These are phyloP conservation scores for Ophthalmolycus amberensis DNA, from an alignment of 2,113 vertebrate species.

Conservation along the genomic window DNA sequence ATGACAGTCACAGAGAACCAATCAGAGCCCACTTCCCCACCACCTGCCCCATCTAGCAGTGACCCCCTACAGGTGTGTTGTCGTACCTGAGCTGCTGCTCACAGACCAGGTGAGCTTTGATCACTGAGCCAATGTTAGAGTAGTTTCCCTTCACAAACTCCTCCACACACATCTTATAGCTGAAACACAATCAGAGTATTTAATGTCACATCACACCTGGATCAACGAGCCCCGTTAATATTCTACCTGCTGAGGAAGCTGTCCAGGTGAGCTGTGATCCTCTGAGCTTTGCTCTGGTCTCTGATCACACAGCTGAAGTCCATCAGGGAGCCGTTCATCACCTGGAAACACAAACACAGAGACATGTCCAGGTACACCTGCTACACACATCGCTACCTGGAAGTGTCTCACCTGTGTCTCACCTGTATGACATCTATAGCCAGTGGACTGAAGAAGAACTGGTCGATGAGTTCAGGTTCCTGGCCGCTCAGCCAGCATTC, in stretches of 20 bases:
- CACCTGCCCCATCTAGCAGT: no score
- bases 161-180: constrained; percentile 85
- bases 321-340: constrained; percentile 71
- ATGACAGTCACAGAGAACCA: constrained; percentile 20
- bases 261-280: constrained; percentile 80
- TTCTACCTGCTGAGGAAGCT: constrained; percentile 85
- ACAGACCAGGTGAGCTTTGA: constrained; percentile 88
- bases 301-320: constrained; percentile 74
- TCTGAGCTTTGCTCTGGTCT: constrained; percentile 49
- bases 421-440: constrained; percentile 90
- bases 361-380: not conserved
- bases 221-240: no score
- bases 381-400: not conserved
- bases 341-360: constrained; percentile 72
- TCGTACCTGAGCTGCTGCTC: constrained; percentile 88
- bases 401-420: constrained; percentile 17
- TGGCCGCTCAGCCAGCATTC: constrained; percentile 81
- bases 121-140: constrained; percentile 71
- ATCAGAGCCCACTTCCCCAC: not conserved
- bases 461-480: constrained; percentile 82
- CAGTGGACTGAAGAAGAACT: constrained; percentile 86
- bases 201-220: not conserved
- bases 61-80: not conserved
- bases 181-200: constrained; percentile 66
- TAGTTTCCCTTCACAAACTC: constrained; percentile 83